Percentiles rank a stretch among this genome's conserved stretches.
These are phyloP conservation scores for Microchrysa polita DNA, from an alignment of 2,888 invertebrate genomes.

Conservation along the genomic window DNA sequence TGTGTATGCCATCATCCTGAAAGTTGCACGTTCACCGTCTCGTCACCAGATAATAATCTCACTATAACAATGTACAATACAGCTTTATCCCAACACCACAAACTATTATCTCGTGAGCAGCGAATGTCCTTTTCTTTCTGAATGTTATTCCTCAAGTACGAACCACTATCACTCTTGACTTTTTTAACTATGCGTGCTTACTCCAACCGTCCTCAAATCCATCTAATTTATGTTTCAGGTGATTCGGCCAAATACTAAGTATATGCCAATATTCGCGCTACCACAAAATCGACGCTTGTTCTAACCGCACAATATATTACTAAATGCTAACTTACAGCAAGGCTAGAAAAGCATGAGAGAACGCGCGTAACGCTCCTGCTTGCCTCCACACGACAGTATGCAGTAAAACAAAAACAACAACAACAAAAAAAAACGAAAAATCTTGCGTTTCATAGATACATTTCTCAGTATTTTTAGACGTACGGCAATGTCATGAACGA, in stretches of 20 bases:
- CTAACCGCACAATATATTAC: conserved; percentile 27
- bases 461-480: conserved; percentile 33
- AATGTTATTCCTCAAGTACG: not conserved
- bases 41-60: not conserved
- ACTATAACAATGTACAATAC: not conserved
- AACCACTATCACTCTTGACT: no score
- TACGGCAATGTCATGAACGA: conserved; percentile 33
- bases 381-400: not conserved
- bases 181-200: no score
- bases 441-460: conserved; percentile 6
- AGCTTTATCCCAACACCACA: not conserved
- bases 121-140: not conserved
- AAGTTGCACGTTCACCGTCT: not conserved
- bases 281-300: not conserved
- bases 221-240: not conserved
- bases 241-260: not conserved
- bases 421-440: no score
- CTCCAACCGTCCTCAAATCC: no score
- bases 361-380: conserved; percentile 18
- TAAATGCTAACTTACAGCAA: conserved; percentile 13
- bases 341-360: conserved; percentile 1
- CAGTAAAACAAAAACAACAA: conserved; percentile 11
- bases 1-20: conserved; percentile 1
- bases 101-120: no score
- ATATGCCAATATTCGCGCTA: not conserved